A percentile compares a stretch with the other conserved stretches of the same genome.
phyloP scores from a whole-genome alignment of 2,797 vertebrate species.

The Erpetoichthys calabaricus region DNA sequence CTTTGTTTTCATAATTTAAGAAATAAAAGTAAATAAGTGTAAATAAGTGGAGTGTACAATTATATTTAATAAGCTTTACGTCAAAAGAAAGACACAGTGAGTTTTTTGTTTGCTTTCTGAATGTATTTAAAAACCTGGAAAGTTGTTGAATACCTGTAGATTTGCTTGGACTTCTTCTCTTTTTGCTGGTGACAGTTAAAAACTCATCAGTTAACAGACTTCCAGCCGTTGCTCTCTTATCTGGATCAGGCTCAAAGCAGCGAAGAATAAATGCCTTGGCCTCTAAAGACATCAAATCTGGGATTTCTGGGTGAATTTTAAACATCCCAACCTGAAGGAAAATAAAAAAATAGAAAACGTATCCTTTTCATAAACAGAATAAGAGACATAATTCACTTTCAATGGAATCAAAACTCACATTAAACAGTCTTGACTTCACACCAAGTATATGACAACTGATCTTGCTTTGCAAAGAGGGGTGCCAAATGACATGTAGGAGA shows the following conservation, averaged over 20 bases:
- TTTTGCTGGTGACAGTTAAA: constrained; percentile 90
- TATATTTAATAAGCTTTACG: not conserved
- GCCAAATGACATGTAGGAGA: no score
- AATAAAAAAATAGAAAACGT: not conserved
- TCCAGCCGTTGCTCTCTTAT: constrained; percentile 73
- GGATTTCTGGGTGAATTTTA: constrained; percentile 97
- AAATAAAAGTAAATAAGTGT: no score
- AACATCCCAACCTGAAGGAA: constrained; percentile 87
- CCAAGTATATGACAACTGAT: not conserved
- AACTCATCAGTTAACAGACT: constrained; percentile 90
- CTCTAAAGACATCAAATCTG: constrained; percentile 89
- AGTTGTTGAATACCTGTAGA: constrained; percentile 52
- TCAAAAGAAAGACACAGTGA: not conserved
- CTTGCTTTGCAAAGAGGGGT: no score
- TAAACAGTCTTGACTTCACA: not conserved
- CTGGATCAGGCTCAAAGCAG: constrained; percentile 91
- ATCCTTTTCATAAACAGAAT: not conserved
- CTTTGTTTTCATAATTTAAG: no score
- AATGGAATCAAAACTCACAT: not conserved
- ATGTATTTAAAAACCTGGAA: no score
- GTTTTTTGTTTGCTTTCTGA: constrained; percentile 8
- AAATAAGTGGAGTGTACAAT: no score
- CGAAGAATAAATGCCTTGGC: constrained; percentile 89
- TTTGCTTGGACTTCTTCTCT: constrained; percentile 69
- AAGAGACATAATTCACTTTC: not conserved